Evolutionary conservation across 2,113 vertebrate species (phyloP).

Genomic region (Mesitornis unicolor): DNA sequence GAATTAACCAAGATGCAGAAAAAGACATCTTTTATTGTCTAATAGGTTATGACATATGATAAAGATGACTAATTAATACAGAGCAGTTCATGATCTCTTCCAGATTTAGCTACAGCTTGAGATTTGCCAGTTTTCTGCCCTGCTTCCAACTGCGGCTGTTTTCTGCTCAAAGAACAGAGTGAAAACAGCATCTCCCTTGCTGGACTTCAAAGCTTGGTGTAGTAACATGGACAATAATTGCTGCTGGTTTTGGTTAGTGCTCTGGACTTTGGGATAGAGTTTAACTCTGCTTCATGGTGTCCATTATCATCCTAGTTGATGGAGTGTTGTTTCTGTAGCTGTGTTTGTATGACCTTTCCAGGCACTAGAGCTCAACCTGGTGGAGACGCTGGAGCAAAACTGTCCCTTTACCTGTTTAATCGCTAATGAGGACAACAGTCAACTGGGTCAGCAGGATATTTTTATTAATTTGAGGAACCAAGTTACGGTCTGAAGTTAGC

Average conservation of each 20-base stretch:
- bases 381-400: neutral
- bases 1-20: neutral
- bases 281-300: neutral
- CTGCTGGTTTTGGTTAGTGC: neutral
- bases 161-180: neutral
- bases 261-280: neutral
- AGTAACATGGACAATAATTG: neutral
- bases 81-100: neutral
- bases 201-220: neutral
- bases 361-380: neutral
- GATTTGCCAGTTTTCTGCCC: neutral
- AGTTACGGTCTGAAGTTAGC: neutral
- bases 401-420: neutral
- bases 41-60: neutral
- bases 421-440: neutral
- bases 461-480: neutral
- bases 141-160: neutral
- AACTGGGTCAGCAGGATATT: neutral
- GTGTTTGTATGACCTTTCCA: neutral
- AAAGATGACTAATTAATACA: neutral
- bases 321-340: neutral
- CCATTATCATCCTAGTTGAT: neutral
- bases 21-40: neutral
- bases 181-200: neutral
- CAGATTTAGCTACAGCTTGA: neutral